Conservation (phyloP, 2,888 invertebrate genomes). For the Cryptus armator region DNA sequence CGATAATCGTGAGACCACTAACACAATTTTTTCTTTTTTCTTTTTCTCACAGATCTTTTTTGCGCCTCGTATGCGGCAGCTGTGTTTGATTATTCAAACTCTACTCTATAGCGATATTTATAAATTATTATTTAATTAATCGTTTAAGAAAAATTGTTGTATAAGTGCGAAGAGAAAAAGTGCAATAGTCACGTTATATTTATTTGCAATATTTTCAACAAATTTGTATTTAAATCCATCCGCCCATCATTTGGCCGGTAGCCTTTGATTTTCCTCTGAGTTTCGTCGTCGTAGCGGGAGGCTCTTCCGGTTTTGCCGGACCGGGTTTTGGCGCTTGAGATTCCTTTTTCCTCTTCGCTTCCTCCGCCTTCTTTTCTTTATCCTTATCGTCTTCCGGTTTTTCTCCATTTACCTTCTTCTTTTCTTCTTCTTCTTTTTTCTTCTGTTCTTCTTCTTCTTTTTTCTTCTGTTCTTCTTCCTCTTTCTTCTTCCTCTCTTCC, state of each 20-base stretch:
- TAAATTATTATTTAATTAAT: neutral
- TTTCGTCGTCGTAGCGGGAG: constrained; percentile 86
- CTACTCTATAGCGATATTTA: neutral
- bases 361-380: constrained; percentile 68
- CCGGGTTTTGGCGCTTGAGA: constrained; percentile 56
- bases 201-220: constrained; percentile 47
- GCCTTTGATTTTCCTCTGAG: constrained; percentile 89
- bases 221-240: constrained; percentile 88
- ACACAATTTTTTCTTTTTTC: neutral
- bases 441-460: constrained; percentile 51
- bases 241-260: constrained; percentile 90
- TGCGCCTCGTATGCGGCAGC: constrained; percentile 62
- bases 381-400: constrained; percentile 59
- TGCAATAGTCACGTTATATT: constrained; percentile 32
- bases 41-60: constrained; percentile 58
- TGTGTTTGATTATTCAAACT: constrained; percentile 42
- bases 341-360: constrained; percentile 70
- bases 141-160: constrained; percentile 1
- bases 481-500: constrained; percentile 7
- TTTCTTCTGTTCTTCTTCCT: constrained; percentile 39
- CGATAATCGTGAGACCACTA: neutral
- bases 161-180: neutral
- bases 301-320: constrained; percentile 69
- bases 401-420: constrained; percentile 31
- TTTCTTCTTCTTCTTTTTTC: constrained; percentile 29